Evolutionary conservation across 2,113 vertebrate genomes (phyloP), one percentile per base, ranked within the genome.

Genomic region (Aleadryas rufinucha): DNA sequence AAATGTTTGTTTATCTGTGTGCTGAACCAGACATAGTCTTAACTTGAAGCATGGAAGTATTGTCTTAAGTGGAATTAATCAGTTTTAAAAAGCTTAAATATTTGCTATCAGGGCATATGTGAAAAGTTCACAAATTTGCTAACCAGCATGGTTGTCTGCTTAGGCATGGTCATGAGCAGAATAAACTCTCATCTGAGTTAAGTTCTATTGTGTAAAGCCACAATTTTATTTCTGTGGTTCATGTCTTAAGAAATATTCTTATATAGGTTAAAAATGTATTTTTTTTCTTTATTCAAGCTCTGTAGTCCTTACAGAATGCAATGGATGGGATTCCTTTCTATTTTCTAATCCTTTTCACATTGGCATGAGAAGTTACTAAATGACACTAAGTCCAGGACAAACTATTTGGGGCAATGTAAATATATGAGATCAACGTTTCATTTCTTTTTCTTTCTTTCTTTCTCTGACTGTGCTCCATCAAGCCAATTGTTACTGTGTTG

Each of bases 61-160:
- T 84, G 8, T 20, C n/a, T 77, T 64, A 45, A 56, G 50, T 66
- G 41, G 19, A 63, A 50, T 74, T 14, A 70, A 57, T 49, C 3
- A 0, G 2, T 33, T 57, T 69, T 44, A 27, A 82, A 82, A 83
- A 70, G 2, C 11, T 83, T 24, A 76, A 33, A 64, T 82, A 54
- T 71, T 85, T 10, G 0, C 16, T 50, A 3, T 61, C 10, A 39
- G 27, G 5, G 5, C 3, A 27, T 70, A 31, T 10, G 16, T 37
- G 31, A 85, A 71, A 84, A 63, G 8, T 74, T 93, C 17, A 53
- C 7, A 16, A 3, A 23, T 84, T 91, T 63, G n/a, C 5, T 39
- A 54, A 49, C 2, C 7, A 37, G 3, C 27, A 47, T 0, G 1
- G 5, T 65, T 77, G 7, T 77, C n/a, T 47, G 5, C 2, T 37